Evolutionary conservation across 2,888 invertebrate species (phyloP).

Genomic region (Lasiommata megera): DNA sequence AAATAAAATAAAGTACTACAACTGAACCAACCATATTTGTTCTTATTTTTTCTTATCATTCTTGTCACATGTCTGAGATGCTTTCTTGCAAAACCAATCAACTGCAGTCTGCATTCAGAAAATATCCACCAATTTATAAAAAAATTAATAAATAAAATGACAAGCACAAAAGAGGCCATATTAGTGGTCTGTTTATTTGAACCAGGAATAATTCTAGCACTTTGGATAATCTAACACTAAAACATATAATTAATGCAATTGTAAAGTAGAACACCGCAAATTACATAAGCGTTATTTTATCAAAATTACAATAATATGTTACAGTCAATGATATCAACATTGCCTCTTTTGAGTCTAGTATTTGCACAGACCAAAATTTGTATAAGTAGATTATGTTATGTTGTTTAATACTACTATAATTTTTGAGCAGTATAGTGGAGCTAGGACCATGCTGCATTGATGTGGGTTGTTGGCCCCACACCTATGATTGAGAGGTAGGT

Average conservation of each 20-base stretch:
- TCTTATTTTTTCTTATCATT: constrained; percentile 48
- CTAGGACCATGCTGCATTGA: too few species aligned
- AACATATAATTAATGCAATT: neutral
- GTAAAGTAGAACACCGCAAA: neutral
- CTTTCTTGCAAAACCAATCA: constrained; percentile 52
- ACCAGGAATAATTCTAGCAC: constrained; percentile 29
- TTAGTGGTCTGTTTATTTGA: constrained; percentile 23
- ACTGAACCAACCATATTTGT: constrained; percentile 57
- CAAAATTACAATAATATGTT: neutral
- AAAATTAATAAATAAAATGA: constrained; percentile 24
- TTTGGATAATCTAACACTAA: neutral
- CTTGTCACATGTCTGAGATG: constrained; percentile 53
- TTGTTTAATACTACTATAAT: too few species aligned
- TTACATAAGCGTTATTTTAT: neutral
- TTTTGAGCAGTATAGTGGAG: too few species aligned
- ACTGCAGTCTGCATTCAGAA: constrained; percentile 58
- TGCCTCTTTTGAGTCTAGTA: constrained; percentile 39
- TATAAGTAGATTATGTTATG: too few species aligned
- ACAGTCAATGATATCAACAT: constrained; percentile 29
- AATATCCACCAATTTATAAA: constrained; percentile 23
- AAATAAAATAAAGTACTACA: constrained; percentile 39
- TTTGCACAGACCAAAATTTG: too few species aligned
- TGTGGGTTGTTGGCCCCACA: too few species aligned
- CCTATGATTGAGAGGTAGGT: too few species aligned
- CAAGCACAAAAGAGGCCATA: constrained; percentile 44